These are phyloP conservation scores for Tetramorium parvispinum DNA, from an alignment of 1,140 invertebrate species.

Conservation along the genomic window DNA sequence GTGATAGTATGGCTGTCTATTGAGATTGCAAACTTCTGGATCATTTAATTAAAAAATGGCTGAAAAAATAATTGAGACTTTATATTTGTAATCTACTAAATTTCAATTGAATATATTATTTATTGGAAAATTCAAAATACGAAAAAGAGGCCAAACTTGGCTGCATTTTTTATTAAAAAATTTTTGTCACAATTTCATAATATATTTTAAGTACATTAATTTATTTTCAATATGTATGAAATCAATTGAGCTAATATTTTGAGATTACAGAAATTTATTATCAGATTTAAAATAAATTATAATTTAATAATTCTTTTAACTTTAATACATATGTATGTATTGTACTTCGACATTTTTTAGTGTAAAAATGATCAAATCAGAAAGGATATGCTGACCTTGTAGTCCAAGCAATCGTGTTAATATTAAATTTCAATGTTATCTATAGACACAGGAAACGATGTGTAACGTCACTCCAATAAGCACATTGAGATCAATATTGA, in stretches of 20 bases:
- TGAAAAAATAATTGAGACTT: too few relatives aligned
- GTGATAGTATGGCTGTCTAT: too few relatives aligned
- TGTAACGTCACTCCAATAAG: background rate
- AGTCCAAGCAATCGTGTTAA: background rate
- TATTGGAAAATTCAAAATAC: too few relatives aligned
- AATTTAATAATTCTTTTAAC: background rate
- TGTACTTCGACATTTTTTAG: background rate
- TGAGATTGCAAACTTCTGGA: too few relatives aligned
- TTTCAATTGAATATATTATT: too few relatives aligned
- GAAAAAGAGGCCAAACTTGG: too few relatives aligned
- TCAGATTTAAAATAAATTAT: background rate
- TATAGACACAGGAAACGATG: slow-evolving; percentile 18
- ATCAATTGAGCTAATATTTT: background rate
- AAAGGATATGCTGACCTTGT: background rate
- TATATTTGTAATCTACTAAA: too few relatives aligned
- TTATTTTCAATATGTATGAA: background rate
- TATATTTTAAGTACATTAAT: background rate
- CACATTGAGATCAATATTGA: background rate
- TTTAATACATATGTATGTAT: background rate
- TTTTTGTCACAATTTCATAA: background rate
- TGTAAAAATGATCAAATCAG: background rate
- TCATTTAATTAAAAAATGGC: too few relatives aligned
- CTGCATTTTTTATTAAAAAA: background rate
- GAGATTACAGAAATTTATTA: background rate
- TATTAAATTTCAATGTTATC: slow-evolving; percentile 22